Conservation (phyloP, 1,140 invertebrate genomes). For the Hestina assimilis region DNA sequence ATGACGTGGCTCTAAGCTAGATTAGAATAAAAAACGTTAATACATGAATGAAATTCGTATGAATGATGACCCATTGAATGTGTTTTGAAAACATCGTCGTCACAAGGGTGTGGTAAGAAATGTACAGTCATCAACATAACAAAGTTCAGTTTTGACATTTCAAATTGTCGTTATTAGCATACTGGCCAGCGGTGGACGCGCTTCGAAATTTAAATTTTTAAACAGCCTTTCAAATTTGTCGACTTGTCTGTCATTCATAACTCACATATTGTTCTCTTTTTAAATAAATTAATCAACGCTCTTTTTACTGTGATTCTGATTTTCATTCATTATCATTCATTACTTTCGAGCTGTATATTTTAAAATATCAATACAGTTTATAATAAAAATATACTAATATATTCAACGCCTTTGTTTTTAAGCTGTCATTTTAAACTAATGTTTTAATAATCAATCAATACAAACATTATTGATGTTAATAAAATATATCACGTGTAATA, state of each 20-base stretch:
- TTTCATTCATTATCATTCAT: too few species aligned
- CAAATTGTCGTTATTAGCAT: slow-evolving; percentile 62
- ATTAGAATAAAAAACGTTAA: slow-evolving; percentile 7
- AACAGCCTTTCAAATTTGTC: slow-evolving; percentile 45
- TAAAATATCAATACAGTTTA: too few species aligned
- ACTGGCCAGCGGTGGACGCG: slow-evolving; percentile 55
- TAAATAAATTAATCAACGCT: not conserved
- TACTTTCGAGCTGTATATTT: not conserved
- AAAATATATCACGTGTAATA: not conserved
- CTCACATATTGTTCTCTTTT: slow-evolving; percentile 2
- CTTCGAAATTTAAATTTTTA: slow-evolving; percentile 45
- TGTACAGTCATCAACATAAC: slow-evolving; percentile 65
- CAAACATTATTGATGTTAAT: not conserved
- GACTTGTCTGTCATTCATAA: slow-evolving; percentile 24
- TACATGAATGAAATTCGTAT: slow-evolving; percentile 12
- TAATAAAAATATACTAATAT: too few species aligned
- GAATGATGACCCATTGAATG: slow-evolving; percentile 50
- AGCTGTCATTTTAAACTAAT: too few species aligned
- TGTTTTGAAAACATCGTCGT: slow-evolving; percentile 39
- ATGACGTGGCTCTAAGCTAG: slow-evolving; percentile 1
- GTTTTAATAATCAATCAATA: not conserved
- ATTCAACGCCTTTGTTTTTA: too few species aligned
- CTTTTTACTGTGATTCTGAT: not conserved
- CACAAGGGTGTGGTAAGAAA: slow-evolving; percentile 56
- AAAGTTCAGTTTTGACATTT: slow-evolving; percentile 60